Base-by-base conservation (phyloP, 2,113 vertebrate genomes). In the Atractosteus spatula region DNA sequence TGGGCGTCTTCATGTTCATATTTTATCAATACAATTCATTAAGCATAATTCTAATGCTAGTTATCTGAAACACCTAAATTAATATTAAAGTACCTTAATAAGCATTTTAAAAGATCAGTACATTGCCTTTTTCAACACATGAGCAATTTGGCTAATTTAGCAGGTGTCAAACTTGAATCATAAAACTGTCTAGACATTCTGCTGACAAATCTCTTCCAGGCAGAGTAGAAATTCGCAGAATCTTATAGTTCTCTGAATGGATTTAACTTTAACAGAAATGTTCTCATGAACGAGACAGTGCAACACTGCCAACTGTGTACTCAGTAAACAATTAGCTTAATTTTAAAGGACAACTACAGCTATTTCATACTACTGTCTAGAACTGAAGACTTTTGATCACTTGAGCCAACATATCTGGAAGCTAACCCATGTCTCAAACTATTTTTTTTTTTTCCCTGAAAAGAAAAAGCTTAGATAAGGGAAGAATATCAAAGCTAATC, bases 221-320 rank as follows among this genome's bases (percentile, higher is more conserved):
- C 70, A 83, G 5, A 41, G 51, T 41, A 43, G 63, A 65, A 74
- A 77, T 81, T 81, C 79, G 59, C 68, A 61, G 79, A 81, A 83
- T 5, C 14, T 17, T 16, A 41, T 41, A 6, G 55, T 85, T 85
- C 81, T 75, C 71, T 76, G 81, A 83, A 85, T 16, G 41, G 79
- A 76, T 85, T 83, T 82, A 80, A 80, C 64, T 79, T 83, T 85
- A 83, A 82, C 83, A 78, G 77, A 68, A 81, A 77, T 72, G 82
- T 71, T 74, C 73, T 75, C 65, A 55, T 63, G 70, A 41, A 65
- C 73, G 72, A 79, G 68, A 70, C 43, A 69, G 69, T 17, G 54
- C 67, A 42, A 51, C 59, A 13, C 41, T 51, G 54, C 73, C 76
- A 45, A 66, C 69, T 81, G 79, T 85, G 75, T 83, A 69, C 81